These are phyloP conservation scores for Burhinus oedicnemus DNA, from an alignment of 2,113 vertebrate genomes.

Conservation along the genomic window DNA sequence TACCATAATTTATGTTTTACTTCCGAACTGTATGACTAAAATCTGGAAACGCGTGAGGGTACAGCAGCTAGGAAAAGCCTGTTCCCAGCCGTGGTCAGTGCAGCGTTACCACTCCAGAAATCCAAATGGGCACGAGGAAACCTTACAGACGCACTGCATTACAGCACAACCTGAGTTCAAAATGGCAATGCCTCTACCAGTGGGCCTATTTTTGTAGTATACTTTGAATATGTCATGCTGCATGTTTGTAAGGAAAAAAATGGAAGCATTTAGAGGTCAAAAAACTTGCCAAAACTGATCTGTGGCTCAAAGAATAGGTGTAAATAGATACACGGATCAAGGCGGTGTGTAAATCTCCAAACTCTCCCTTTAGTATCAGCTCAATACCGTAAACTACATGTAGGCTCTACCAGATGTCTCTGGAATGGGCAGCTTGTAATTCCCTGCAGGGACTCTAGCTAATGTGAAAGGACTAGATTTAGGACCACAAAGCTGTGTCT, in stretches of 20 bases:
- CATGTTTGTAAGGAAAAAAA: neutral
- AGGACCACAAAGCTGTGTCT: neutral
- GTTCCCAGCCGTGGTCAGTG: neutral
- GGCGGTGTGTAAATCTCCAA: neutral
- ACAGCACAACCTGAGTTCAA: fast-evolving
- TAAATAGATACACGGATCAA: neutral
- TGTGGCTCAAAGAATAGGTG: neutral
- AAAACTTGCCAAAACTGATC: neutral
- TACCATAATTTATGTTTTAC: constrained; percentile 29
- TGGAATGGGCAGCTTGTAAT: neutral
- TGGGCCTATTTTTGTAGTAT: neutral
- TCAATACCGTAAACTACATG: neutral
- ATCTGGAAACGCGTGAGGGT: neutral
- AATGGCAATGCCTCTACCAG: neutral
- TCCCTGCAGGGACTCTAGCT: neutral
- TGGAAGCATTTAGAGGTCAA: neutral
- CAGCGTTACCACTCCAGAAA: neutral
- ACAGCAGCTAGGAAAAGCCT: neutral
- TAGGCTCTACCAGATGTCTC: neutral
- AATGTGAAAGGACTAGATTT: neutral
- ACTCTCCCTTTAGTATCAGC: neutral
- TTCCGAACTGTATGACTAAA: neutral
- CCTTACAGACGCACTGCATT: neutral
- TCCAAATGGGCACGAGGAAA: neutral
- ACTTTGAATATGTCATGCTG: neutral